A percentile compares a stretch with the other conserved stretches of the same genome.
phyloP scores from a whole-genome alignment of 2,113 vertebrate species.

The Pagrus major region DNA sequence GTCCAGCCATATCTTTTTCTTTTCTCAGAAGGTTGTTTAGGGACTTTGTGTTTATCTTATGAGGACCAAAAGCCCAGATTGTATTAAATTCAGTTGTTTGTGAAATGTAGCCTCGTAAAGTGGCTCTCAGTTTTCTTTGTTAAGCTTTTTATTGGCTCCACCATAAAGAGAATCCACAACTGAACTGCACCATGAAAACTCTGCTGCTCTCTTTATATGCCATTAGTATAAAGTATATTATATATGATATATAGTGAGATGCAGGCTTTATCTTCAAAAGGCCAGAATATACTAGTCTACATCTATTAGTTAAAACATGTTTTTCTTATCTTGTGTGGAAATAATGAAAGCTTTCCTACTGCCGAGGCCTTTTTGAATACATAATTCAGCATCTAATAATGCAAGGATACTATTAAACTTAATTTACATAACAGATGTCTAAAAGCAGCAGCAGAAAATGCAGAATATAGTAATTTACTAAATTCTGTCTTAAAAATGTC shows the following conservation, averaged over 20 bases:
- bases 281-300: too few species aligned
- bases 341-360: not conserved
- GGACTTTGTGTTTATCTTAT: not conserved
- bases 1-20: not conserved
- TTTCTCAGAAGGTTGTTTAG: not conserved
- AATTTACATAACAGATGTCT: not conserved
- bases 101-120: conserved; percentile 1
- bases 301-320: too few species aligned
- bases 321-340: not conserved
- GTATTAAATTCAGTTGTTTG: not conserved
- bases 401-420: not conserved
- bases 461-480: not conserved
- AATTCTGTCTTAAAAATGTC: conserved; percentile 12
- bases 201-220: not conserved
- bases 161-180: not conserved
- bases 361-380: not conserved
- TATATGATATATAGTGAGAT: too few species aligned
- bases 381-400: not conserved
- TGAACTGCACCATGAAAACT: not conserved
- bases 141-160: not conserved
- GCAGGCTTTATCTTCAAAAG: not conserved
- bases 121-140: not conserved
- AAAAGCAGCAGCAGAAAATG: not conserved
- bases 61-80: not conserved
- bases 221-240: not conserved